A percentile compares a stretch with the other conserved stretches of the same genome.
These are phyloP conservation scores for Pyrgus malvae DNA, from an alignment of 2,888 invertebrate genomes.

Conservation along the genomic window DNA sequence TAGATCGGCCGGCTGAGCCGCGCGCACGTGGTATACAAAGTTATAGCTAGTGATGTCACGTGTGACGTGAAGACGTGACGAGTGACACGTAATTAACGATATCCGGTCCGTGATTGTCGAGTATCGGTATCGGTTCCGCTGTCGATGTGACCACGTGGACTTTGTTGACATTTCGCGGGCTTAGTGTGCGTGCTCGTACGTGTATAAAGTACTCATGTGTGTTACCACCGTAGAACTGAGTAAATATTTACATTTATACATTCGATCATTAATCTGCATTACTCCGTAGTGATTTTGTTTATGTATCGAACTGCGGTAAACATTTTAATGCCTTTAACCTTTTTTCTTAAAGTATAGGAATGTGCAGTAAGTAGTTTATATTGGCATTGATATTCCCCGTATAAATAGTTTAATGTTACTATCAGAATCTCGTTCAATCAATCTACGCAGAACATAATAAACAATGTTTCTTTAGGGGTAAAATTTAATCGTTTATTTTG, in stretches of 20 bases:
- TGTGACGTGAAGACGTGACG: conserved; percentile 40
- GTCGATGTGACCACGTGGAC: conserved; percentile 25
- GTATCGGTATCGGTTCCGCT: conserved; percentile 21
- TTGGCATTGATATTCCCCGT: conserved; percentile 3
- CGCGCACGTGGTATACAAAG: conserved; percentile 52
- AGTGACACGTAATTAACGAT: conserved; percentile 16
- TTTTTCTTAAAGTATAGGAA: background rate
- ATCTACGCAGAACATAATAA: background rate
- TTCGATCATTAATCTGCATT: too few relatives aligned
- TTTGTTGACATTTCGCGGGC: conserved; percentile 14
- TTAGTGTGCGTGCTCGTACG: background rate
- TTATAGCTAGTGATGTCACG: conserved; percentile 43
- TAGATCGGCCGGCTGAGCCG: conserved; percentile 60
- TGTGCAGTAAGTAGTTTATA: background rate
- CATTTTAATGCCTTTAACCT: background rate
- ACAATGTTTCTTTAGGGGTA: background rate
- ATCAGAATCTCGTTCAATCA: conserved; percentile 1
- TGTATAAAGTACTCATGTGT: background rate
- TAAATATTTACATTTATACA: too few relatives aligned
- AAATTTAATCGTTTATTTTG: background rate
- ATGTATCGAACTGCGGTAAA: background rate
- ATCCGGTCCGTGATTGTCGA: conserved; percentile 17
- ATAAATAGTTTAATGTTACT: conserved; percentile 1
- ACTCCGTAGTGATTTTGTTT: too few relatives aligned
- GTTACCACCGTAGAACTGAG: background rate